Base-by-base conservation (phyloP, 1,140 invertebrate species). In the Aphelenchoides avenae region DNA sequence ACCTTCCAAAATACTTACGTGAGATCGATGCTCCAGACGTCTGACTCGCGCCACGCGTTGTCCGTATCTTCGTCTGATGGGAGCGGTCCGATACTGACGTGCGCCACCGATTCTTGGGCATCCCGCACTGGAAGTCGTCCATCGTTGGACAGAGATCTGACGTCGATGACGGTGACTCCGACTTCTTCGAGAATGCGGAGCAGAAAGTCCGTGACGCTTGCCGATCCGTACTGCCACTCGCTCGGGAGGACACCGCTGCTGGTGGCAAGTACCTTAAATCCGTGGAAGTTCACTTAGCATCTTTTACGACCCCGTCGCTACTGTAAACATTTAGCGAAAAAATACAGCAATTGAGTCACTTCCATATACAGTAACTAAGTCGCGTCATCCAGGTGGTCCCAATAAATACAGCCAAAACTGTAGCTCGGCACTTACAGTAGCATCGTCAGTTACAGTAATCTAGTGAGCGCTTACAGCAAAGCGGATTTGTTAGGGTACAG, bases 11-110 rank as follows among this genome's bases (percentile, higher is more conserved):
- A n/a, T n/a, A n/a, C n/a, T 31, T 37, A 64, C 61, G 30, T 61
- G 15, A 63, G 50, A 9, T 61, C 39, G 18, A 67, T 24, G 15
- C 50, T 33, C 64, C 56, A 63, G 13, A 63, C 33, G 36, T 63
- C 61, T 6, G 64, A 49, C 59, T 66, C 64, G 11, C 52, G 49
- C 64, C 64, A 66, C 5, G 64, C 64, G 51, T 66, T 66, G 51
- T 66, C 64, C 22, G 56, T 66, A 6, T 64, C 61, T n/a, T 61
- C 29, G 53, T 42, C 20, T 26, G 51, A 7, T 13, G 24, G n/a
- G 7, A 62, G 24, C 29, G 34, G 36, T 22, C 40, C 15, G 20
- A 26, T 66, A 52, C 43, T 44, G 43, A 69, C 49, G 31, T 63
- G 56, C 5, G 41, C 48, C 22, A 69, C 48, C 33, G 31, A 24